Conservation (phyloP, 2,113 vertebrate species). For the Theropithecus gelada region DNA sequence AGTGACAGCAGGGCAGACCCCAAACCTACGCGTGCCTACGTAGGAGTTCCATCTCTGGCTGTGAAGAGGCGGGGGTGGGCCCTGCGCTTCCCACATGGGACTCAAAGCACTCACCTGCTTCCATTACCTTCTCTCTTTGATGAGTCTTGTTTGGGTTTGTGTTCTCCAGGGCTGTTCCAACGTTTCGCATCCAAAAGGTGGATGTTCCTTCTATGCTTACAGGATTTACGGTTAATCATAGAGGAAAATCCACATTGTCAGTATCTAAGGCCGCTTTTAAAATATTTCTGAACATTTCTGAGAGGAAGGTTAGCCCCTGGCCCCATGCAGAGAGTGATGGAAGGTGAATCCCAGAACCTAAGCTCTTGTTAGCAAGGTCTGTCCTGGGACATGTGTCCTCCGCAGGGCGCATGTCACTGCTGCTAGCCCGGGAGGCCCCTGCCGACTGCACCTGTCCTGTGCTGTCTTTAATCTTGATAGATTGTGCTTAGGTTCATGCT, state of each 20-base stretch:
- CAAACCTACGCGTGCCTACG: rapidly evolving
- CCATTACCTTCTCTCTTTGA: rapidly evolving
- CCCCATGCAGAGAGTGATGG: rapidly evolving
- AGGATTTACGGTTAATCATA: background rate
- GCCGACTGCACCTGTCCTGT: background rate
- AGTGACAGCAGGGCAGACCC: background rate
- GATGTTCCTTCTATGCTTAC: background rate
- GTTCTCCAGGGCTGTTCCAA: background rate
- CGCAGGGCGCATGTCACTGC: rapidly evolving
- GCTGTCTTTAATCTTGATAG: background rate
- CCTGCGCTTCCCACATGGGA: rapidly evolving
- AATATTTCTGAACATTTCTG: background rate
- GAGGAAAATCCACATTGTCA: constrained; percentile 11
- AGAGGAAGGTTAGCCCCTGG: rapidly evolving
- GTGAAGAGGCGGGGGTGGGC: rapidly evolving
- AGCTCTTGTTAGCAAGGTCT: background rate
- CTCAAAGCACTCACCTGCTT: rapidly evolving
- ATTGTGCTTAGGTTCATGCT: background rate
- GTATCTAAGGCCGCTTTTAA: background rate
- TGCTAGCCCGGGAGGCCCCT: rapidly evolving
- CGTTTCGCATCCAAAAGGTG: background rate
- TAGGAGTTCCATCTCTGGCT: rapidly evolving
- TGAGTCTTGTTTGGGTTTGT: rapidly evolving
- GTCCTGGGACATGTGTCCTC: background rate
- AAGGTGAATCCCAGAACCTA: background rate